Evolutionary conservation across 1,140 invertebrate species (phyloP).

Genomic region (Himalopsyche phryganea): DNA sequence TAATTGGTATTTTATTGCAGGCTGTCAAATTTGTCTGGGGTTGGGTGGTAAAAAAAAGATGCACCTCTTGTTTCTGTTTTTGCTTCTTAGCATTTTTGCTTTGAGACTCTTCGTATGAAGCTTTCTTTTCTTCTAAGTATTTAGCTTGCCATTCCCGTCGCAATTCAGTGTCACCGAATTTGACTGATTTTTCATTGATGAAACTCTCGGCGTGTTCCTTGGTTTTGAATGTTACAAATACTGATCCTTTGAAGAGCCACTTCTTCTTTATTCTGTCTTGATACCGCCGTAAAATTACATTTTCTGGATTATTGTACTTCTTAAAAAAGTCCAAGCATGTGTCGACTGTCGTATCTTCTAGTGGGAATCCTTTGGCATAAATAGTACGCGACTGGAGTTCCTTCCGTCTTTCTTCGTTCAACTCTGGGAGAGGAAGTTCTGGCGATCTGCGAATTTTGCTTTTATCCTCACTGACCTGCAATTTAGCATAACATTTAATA

Average conservation of each 20-base stretch:
- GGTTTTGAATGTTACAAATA: slow-evolving; percentile 80
- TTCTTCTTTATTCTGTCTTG: slow-evolving; percentile 62
- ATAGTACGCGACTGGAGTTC: slow-evolving; percentile 72
- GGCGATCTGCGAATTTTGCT: slow-evolving; percentile 77
- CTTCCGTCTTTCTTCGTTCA: slow-evolving; percentile 77
- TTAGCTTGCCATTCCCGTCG: slow-evolving; percentile 68
- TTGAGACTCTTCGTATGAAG: slow-evolving; percentile 52
- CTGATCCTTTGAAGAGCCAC: slow-evolving; percentile 80
- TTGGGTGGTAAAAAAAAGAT: too few relatives aligned
- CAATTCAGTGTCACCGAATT: slow-evolving; percentile 70
- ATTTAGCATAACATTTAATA: slow-evolving; percentile 6
- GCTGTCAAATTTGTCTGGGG: too few relatives aligned
- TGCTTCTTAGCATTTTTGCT: slow-evolving; percentile 15
- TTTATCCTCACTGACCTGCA: slow-evolving; percentile 69
- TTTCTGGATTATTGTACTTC: slow-evolving; percentile 68
- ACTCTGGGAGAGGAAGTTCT: slow-evolving; percentile 76
- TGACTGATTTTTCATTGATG: slow-evolving; percentile 60
- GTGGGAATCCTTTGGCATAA: slow-evolving; percentile 88
- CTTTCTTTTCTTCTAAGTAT: slow-evolving; percentile 69
- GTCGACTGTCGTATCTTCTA: slow-evolving; percentile 62
- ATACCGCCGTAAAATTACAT: slow-evolving; percentile 72
- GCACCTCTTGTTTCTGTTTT: slow-evolving; percentile 49
- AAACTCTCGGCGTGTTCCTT: slow-evolving; percentile 61
- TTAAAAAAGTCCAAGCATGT: slow-evolving; percentile 73
- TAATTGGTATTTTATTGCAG: too few relatives aligned